Conservation (phyloP, 2,888 invertebrate genomes). For the Drosophila villosipedis region DNA sequence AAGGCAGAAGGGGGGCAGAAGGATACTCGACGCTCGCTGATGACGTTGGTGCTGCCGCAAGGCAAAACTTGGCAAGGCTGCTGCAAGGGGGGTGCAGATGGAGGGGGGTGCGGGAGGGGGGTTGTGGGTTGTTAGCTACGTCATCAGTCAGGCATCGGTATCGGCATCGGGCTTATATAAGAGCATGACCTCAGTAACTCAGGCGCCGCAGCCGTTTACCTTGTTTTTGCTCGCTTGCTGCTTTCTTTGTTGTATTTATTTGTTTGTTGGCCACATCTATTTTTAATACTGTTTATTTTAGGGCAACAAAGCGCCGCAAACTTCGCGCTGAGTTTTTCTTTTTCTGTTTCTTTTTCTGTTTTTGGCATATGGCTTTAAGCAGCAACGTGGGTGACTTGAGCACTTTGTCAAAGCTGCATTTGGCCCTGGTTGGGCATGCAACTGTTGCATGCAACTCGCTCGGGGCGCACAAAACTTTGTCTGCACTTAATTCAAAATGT, state of each 20-base stretch:
- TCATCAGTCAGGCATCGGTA: constrained; percentile 34
- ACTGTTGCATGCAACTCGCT: not conserved
- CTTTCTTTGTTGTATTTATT: not conserved
- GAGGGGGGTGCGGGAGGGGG: too few relatives aligned
- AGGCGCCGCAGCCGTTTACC: constrained; percentile 20
- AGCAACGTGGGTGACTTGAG: not conserved
- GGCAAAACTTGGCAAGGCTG: constrained; percentile 22
- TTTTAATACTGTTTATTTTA: constrained; percentile 55
- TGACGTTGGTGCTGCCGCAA: constrained; percentile 60
- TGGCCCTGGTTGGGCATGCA: not conserved
- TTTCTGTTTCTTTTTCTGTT: not conserved
- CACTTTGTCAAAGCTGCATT: not conserved
- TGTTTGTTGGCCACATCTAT: constrained; percentile 32
- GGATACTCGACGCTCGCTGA: constrained; percentile 51
- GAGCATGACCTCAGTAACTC: constrained; percentile 66
- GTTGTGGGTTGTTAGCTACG: constrained; percentile 19
- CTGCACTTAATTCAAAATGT: not conserved
- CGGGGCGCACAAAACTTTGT: not conserved
- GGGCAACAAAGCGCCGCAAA: constrained; percentile 28
- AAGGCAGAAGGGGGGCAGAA: constrained; percentile 13
- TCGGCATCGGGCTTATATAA: constrained; percentile 57
- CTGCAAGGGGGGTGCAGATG: constrained; percentile 2
- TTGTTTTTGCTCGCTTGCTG: constrained; percentile 17
- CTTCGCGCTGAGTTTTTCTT: not conserved
- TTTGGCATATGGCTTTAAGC: constrained; percentile 2